Percentiles rank a stretch among this genome's conserved stretches.
These are phyloP conservation scores for Trichopria drosophilae DNA, from an alignment of 2,888 invertebrate genomes.

Conservation along the genomic window DNA sequence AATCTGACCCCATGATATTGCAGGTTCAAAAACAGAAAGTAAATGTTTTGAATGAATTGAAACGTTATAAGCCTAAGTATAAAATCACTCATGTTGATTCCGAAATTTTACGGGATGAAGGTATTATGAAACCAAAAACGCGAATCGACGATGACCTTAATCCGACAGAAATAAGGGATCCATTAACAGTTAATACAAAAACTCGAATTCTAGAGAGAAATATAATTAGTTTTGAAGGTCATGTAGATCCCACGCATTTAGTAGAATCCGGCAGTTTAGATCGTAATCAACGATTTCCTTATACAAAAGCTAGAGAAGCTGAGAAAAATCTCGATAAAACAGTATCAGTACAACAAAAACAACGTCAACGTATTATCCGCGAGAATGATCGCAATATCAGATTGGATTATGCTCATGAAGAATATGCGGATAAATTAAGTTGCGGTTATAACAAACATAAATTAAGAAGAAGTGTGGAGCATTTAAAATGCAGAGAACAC, in stretches of 20 bases:
- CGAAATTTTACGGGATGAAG: constrained; percentile 54
- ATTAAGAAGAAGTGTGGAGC: constrained; percentile 49
- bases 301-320: constrained; percentile 43
- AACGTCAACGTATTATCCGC: constrained; percentile 46
- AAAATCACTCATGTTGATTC: constrained; percentile 56
- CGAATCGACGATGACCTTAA: constrained; percentile 54
- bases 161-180: constrained; percentile 42
- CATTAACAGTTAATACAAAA: constrained; percentile 35
- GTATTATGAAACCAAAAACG: constrained; percentile 56
- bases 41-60: constrained; percentile 53
- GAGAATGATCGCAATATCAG: constrained; percentile 45
- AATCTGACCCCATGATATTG: constrained; percentile 50
- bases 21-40: constrained; percentile 53
- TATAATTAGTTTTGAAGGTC: constrained; percentile 52
- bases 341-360: constrained; percentile 44
- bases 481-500: constrained; percentile 45
- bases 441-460: constrained; percentile 45
- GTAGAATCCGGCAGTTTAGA: constrained; percentile 55
- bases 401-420: too few relatives aligned
- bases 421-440: constrained; percentile 42
- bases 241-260: constrained; percentile 22
- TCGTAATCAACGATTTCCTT: constrained; percentile 42
- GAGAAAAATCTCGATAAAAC: constrained; percentile 44
- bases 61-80: constrained; percentile 50
- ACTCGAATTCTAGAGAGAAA: constrained; percentile 49